Conservation (phyloP, 2,888 invertebrate species). For the Oxyteleia sp. region DNA sequence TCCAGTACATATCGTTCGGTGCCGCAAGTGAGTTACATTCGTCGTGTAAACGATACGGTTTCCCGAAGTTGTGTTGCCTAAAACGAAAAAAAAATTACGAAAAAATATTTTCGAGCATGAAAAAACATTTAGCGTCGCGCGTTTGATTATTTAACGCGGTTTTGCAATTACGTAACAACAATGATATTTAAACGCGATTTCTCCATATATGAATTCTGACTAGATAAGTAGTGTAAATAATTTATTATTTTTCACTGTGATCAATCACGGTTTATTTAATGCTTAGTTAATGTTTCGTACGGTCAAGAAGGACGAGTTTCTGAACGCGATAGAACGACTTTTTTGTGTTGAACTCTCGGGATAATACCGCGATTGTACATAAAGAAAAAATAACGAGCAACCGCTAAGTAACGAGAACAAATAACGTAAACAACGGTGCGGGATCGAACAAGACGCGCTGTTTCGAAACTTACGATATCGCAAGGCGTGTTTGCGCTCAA, state of each 20-base stretch:
- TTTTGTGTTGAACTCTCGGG: neutral
- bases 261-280: neutral
- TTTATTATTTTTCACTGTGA: neutral
- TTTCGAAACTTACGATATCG: neutral
- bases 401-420: neutral
- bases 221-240: neutral
- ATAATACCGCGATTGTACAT: neutral
- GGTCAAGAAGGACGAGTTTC: neutral
- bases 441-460: neutral
- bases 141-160: no score
- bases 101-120: no score
- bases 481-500: neutral
- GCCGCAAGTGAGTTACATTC: slow-evolving; percentile 4
- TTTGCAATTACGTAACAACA: neutral
- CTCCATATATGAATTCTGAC: neutral
- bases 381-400: no score
- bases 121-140: no score
- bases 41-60: neutral
- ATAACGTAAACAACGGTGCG: neutral
- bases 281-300: neutral
- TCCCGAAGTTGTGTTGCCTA: slow-evolving; percentile 11
- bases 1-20: neutral
- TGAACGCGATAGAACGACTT: neutral
- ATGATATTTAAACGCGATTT: neutral
- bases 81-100: no score